Conservation (phyloP, 2,888 invertebrate species). For the Geophilus truncorum region DNA sequence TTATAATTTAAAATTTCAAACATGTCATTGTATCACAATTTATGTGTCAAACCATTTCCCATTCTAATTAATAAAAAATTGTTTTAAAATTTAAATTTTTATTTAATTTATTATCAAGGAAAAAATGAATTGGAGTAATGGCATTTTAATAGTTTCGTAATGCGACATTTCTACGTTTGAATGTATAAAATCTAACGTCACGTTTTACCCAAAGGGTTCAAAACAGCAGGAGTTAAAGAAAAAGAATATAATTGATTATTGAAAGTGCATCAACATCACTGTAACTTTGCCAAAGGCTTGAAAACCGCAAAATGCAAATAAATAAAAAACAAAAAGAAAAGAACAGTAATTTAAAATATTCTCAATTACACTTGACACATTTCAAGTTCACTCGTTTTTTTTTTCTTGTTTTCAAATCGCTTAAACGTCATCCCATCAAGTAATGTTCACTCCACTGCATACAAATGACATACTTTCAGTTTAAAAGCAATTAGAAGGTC, state of each 20-base stretch:
- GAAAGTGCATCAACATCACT: conserved; percentile 3
- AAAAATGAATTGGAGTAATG: too few species aligned
- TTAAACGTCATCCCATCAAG: too few species aligned
- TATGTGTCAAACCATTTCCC: too few species aligned
- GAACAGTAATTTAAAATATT: neutral
- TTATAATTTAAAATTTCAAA: too few species aligned
- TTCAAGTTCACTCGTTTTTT: neutral
- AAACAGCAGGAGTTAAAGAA: neutral
- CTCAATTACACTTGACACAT: neutral
- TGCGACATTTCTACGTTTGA: too few species aligned
- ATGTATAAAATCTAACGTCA: neutral
- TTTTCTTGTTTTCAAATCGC: too few species aligned
- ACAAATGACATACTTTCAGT: neutral
- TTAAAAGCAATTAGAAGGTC: neutral
- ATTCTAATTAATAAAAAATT: too few species aligned
- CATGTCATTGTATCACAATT: too few species aligned
- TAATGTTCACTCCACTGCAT: neutral
- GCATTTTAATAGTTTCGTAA: too few species aligned
- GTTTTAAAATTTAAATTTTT: too few species aligned
- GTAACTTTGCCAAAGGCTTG: neutral
- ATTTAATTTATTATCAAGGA: too few species aligned
- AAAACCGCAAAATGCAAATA: neutral
- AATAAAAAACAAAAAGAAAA: neutral
- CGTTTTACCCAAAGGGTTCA: neutral
- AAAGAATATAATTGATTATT: conserved; percentile 16